Evolutionary conservation across 1,140 invertebrate genomes (phyloP).

Genomic region (Rhyzopertha dominica): DNA sequence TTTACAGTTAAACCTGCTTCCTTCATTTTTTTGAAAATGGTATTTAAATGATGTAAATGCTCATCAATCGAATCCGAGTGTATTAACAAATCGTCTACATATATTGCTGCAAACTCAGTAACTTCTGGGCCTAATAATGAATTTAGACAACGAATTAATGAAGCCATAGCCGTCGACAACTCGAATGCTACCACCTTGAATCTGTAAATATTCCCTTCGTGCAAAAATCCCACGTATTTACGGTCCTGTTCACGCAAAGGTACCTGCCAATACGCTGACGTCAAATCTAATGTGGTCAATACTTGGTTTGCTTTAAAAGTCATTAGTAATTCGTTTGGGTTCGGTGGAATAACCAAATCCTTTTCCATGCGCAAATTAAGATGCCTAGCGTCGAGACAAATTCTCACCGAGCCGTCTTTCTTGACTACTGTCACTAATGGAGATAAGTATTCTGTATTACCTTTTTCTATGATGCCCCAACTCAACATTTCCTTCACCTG

Average conservation of each 20-base stretch:
- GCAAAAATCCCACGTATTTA: constrained; percentile 5
- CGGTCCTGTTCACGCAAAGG: background rate
- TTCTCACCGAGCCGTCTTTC: constrained; percentile 1
- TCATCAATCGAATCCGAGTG: background rate
- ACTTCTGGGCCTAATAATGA: background rate
- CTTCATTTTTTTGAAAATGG: constrained; percentile 8
- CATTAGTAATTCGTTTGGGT: constrained; percentile 7
- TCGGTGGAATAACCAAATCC: constrained; percentile 4
- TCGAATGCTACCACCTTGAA: constrained; percentile 3
- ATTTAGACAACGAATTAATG: constrained; percentile 3
- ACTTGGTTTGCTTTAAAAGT: constrained; percentile 7
- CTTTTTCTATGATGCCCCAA: constrained; percentile 4
- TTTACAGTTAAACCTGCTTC: background rate
- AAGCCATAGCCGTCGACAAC: constrained; percentile 3
- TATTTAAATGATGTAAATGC: constrained; percentile 7
- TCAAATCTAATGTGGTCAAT: constrained; percentile 6
- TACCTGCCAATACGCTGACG: constrained; percentile 8
- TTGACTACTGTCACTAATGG: constrained; percentile 4
- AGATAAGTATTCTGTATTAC: constrained; percentile 6
- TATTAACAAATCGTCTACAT: constrained; percentile 15
- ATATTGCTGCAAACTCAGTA: background rate
- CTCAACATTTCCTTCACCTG: constrained; percentile 7
- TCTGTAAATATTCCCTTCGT: constrained; percentile 5
- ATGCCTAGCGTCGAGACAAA: constrained; percentile 7
- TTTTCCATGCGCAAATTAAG: constrained; percentile 6